phyloP scores from a whole-genome alignment of 2,113 vertebrate species.

The Solea senegalensis region DNA sequence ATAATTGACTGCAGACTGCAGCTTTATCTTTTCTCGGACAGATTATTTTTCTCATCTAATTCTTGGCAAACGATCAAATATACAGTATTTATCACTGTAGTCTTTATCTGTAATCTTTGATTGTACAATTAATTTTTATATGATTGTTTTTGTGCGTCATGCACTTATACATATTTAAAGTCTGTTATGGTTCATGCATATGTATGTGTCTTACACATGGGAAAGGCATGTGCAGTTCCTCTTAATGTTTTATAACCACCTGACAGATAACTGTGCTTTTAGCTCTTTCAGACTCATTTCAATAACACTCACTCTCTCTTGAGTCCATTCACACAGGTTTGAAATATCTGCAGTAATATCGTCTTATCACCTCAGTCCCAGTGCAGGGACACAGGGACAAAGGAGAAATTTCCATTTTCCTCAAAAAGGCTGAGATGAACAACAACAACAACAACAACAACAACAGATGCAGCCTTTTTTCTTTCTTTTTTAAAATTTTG shows the following conservation, averaged over 20 bases:
- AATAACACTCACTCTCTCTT: constrained; percentile 4
- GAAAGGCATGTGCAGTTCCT: not conserved
- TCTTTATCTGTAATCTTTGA: not conserved
- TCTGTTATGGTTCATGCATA: not conserved
- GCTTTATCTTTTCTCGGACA: too few species aligned
- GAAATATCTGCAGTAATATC: constrained; percentile 11
- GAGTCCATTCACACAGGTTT: constrained; percentile 7
- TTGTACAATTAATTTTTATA: too few species aligned
- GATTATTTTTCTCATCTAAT: not conserved
- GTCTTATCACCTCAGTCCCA: constrained; percentile 8
- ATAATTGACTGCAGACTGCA: too few species aligned
- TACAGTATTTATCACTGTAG: not conserved
- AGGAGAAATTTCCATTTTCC: constrained; percentile 4
- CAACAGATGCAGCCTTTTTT: not conserved
- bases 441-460: too few species aligned
- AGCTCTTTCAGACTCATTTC: constrained; percentile 6
- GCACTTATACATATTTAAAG: not conserved
- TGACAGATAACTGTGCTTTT: constrained; percentile 8
- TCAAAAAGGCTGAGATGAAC: not conserved
- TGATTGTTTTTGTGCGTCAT: not conserved
- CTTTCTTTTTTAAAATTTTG: not conserved
- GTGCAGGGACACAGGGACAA: not conserved
- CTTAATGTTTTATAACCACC: constrained; percentile 15
- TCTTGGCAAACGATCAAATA: not conserved
- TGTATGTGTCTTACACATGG: constrained; percentile 1